Base-by-base conservation (phyloP, 2,113 vertebrate species). In the Melanostigma gelatinosum region DNA sequence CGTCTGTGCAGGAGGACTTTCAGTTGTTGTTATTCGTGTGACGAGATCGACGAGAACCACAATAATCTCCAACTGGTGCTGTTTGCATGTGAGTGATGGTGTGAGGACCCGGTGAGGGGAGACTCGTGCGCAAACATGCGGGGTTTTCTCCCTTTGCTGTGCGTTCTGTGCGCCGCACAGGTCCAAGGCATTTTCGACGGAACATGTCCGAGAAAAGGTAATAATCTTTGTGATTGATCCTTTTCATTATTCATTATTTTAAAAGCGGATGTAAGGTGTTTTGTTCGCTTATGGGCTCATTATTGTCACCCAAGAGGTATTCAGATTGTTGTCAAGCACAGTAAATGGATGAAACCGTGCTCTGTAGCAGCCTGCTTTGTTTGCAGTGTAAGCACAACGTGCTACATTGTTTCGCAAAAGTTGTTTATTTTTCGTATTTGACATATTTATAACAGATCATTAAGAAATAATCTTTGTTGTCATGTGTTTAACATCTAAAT, bases 131-230 rank as follows among this genome's bases (percentile, higher is more conserved):
- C 67, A 60, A 88, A 80, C 20, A 94, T 93, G 93, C 44, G 74
- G 40, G 34, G 20, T 67, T 79, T 88, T 61, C 73, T 81, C 60
- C 24, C 64, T 34, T 29, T 92, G 34, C 46, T 92, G 72, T 78
- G 71, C 13, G 22, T 69, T 40, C 64, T 93, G 18, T 74, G 74
- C 55, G 54, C 22, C 34, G 6, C 78, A 3, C 52, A 70, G 48
- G 78, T 88, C 40, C 70, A 55, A 15, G 20, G 85, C 44, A 4
- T 50, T 60, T 83, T 83, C 36, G 80, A 85, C 0, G 88, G 70
- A 36, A 62, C 54, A 15, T 95, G 94, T 86, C 93, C 67, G 52
- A 88, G 84, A 66, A 91, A 91, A 94, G 94, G 95, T 95, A 57
- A 57, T 13, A 57, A 10, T 9, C n/a, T 24, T 55, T 55, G 22